Conservation (phyloP, 2,797 vertebrate species). For the Gouania willdenowi region DNA sequence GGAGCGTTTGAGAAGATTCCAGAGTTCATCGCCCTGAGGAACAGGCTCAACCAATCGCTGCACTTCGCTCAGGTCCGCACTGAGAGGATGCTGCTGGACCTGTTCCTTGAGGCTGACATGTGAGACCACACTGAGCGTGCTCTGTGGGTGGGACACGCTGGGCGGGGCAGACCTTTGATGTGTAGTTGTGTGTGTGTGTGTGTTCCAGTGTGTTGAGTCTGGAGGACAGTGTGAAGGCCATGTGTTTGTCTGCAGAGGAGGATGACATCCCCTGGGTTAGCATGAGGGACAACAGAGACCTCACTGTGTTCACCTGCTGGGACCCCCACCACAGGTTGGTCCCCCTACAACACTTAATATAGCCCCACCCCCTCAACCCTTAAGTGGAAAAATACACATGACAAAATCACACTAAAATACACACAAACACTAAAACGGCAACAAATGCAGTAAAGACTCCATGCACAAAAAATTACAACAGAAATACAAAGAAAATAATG, state of each 20-base stretch:
- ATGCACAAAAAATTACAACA: no score
- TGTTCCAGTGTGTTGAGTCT: slow-evolving; percentile 73
- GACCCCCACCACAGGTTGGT: slow-evolving; percentile 90
- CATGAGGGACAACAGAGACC: slow-evolving; percentile 92
- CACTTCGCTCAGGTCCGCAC: slow-evolving; percentile 97
- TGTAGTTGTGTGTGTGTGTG: not conserved
- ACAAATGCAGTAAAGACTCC: no score
- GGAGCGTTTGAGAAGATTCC: slow-evolving; percentile 99
- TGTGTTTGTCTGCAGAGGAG: slow-evolving; percentile 92
- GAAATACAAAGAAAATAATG: no score
- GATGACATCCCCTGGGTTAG: slow-evolving; percentile 95
- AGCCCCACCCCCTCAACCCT: no score
- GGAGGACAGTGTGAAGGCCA: slow-evolving; percentile 94
- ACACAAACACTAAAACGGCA: no score
- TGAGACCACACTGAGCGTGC: slow-evolving; percentile 61
- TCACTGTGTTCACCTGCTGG: slow-evolving; percentile 93
- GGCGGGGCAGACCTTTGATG: no score
- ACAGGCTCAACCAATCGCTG: slow-evolving; percentile 92
- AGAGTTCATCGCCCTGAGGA: slow-evolving; percentile 96
- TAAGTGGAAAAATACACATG: no score
- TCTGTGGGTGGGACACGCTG: no score
- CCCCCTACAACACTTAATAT: no score
- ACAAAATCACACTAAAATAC: no score
- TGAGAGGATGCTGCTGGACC: slow-evolving; percentile 92
- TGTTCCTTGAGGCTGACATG: slow-evolving; percentile 94